Evolutionary conservation across 2,888 invertebrate species (phyloP).

Genomic region (Oscheius sp.): DNA sequence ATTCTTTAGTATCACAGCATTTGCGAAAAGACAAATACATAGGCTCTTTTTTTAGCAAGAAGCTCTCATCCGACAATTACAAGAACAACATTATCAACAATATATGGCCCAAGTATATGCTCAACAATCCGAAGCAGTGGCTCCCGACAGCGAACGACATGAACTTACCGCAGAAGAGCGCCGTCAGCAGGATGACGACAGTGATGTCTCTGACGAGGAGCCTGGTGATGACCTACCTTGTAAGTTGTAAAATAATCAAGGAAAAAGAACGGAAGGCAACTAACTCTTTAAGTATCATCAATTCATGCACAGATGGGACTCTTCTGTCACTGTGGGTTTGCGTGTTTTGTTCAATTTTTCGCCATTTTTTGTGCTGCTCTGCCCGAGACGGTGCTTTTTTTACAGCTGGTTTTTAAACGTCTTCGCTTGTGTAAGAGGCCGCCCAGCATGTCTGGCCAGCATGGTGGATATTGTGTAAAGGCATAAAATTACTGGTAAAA

Average conservation of each 20-base stretch:
- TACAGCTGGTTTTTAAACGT: background rate
- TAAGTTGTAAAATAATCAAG: slow-evolving; percentile 55
- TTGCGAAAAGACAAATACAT: no score
- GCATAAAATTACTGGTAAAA: background rate
- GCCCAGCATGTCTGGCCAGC: slow-evolving; percentile 23
- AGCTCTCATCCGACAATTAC: slow-evolving; percentile 88
- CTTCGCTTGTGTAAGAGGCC: slow-evolving; percentile 20
- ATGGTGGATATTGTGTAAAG: slow-evolving; percentile 28
- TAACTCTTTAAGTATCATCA: slow-evolving; percentile 64
- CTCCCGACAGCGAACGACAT: slow-evolving; percentile 21
- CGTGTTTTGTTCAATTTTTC: slow-evolving; percentile 17
- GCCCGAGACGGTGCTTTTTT: slow-evolving; percentile 4
- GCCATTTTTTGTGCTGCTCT: slow-evolving; percentile 13
- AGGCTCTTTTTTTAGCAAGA: slow-evolving; percentile 82
- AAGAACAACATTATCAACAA: slow-evolving; percentile 98
- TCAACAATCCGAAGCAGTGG: slow-evolving; percentile 72
- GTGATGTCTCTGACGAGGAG: slow-evolving; percentile 69
- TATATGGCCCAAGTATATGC: slow-evolving; percentile 87
- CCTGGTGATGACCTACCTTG: slow-evolving; percentile 62
- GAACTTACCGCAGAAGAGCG: slow-evolving; percentile 34
- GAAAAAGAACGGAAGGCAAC: background rate
- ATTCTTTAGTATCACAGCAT: slow-evolving; percentile 4
- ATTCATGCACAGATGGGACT: slow-evolving; percentile 70
- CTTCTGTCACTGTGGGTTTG: slow-evolving; percentile 70
- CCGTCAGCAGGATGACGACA: slow-evolving; percentile 67